Evolutionary conservation across 2,797 vertebrate genomes (phyloP).

Genomic region (Alca torda): DNA sequence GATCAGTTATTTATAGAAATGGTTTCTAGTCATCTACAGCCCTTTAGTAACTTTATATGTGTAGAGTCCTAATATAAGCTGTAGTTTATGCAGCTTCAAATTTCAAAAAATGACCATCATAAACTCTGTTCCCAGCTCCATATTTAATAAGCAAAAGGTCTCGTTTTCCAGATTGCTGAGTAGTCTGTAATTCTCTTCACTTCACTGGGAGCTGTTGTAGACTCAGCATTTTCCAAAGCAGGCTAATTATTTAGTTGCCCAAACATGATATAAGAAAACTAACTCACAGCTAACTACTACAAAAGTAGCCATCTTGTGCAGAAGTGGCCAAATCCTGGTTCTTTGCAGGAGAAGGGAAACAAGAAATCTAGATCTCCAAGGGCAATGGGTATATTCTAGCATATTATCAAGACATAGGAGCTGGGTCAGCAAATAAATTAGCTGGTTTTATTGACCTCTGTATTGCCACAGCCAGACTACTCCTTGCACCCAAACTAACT

Average conservation of each 20-base stretch:
- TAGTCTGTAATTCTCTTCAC: conserved; percentile 53
- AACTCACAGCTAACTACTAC: conserved; percentile 2
- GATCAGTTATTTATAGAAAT: not conserved
- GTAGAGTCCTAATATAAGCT: not conserved
- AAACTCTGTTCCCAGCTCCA: conserved; percentile 27
- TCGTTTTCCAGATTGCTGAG: conserved; percentile 39
- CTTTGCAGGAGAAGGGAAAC: not conserved
- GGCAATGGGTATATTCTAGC: not conserved
- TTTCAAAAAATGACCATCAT: conserved; percentile 13
- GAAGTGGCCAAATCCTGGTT: not conserved
- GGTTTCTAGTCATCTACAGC: not conserved
- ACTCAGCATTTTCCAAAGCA: conserved; percentile 55
- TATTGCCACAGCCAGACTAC: not conserved
- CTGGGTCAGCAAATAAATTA: not conserved
- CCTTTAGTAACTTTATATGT: not conserved
- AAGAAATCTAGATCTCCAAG: not conserved
- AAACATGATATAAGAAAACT: conserved; percentile 38
- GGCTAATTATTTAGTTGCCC: conserved; percentile 62
- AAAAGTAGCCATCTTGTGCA: not conserved
- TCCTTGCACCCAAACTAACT: not conserved
- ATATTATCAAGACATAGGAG: not conserved
- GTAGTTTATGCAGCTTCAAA: not conserved
- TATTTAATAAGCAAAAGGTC: conserved; percentile 56
- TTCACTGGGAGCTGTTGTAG: conserved; percentile 7
- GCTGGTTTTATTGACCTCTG: not conserved